These are phyloP conservation scores for Abscondita cerata DNA, from an alignment of 2,888 invertebrate species.

Conservation along the genomic window DNA sequence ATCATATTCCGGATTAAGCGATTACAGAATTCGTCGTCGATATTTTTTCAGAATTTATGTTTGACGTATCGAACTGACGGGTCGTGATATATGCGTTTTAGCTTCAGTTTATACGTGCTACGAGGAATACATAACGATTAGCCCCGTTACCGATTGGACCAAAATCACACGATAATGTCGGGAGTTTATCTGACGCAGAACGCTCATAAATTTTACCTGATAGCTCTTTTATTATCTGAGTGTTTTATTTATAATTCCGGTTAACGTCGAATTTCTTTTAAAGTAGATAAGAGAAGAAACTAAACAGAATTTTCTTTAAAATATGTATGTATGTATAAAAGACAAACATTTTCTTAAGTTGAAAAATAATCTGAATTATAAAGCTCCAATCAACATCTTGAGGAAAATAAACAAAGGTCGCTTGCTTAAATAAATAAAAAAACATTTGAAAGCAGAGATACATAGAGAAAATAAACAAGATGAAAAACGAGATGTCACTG, in stretches of 20 bases:
- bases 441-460: constrained; percentile 18
- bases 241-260: constrained; percentile 34
- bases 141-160: constrained; percentile 33
- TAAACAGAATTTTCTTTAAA: too few relatives aligned
- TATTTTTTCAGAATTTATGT: constrained; percentile 39
- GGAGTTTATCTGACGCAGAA: constrained; percentile 31
- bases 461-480: constrained; percentile 33
- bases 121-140: constrained; percentile 40
- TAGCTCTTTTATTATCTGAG: constrained; percentile 36
- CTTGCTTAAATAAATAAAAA: constrained; percentile 29
- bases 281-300: too few relatives aligned
- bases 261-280: constrained; percentile 3
- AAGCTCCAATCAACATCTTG: constrained; percentile 31
- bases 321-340: too few relatives aligned
- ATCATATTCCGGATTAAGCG: constrained; percentile 37
- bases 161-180: constrained; percentile 35
- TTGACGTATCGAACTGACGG: constrained; percentile 38
- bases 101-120: constrained; percentile 39
- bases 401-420: constrained; percentile 26
- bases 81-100: constrained; percentile 39
- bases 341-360: too few relatives aligned
- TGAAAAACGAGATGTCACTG: constrained; percentile 41
- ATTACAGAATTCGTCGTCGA: constrained; percentile 37
- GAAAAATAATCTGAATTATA: constrained; percentile 28
- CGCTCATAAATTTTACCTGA: constrained; percentile 33